phyloP scores from a whole-genome alignment of 2,888 invertebrate genomes.

The Ochropleura plecta region DNA sequence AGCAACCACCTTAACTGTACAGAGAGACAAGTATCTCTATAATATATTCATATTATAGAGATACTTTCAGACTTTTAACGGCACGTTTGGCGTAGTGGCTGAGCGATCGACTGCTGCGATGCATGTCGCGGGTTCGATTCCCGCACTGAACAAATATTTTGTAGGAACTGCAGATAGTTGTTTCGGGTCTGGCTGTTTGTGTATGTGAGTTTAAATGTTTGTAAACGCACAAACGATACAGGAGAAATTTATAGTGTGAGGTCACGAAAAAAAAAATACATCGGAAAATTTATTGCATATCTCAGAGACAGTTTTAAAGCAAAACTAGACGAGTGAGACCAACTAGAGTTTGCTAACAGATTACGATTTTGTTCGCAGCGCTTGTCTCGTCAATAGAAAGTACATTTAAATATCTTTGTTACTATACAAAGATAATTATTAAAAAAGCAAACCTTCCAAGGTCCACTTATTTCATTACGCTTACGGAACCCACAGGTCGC shows the following conservation, averaged over 20 bases:
- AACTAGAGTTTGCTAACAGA: neutral
- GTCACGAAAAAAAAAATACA: neutral
- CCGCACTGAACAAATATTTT: too few species aligned
- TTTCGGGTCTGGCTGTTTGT: too few species aligned
- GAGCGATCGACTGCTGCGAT: too few species aligned
- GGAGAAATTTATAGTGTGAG: too few species aligned
- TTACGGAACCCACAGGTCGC: conserved; percentile 63
- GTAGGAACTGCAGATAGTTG: too few species aligned
- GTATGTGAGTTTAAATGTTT: too few species aligned
- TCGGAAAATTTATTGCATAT: neutral
- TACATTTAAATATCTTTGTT: neutral
- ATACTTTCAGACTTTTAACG: neutral
- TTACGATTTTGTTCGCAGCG: neutral
- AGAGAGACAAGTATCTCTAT: neutral
- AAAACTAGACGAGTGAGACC: neutral
- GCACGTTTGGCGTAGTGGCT: too few species aligned
- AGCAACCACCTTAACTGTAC: neutral
- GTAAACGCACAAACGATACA: too few species aligned
- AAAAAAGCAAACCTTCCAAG: conserved; percentile 7
- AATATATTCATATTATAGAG: neutral
- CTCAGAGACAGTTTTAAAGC: neutral
- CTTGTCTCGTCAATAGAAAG: neutral
- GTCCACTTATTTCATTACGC: conserved; percentile 20
- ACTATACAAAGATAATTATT: neutral
- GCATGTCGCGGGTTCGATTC: too few species aligned